Conservation (phyloP, 2,888 invertebrate genomes). For the Falcaria lacertinaria region DNA sequence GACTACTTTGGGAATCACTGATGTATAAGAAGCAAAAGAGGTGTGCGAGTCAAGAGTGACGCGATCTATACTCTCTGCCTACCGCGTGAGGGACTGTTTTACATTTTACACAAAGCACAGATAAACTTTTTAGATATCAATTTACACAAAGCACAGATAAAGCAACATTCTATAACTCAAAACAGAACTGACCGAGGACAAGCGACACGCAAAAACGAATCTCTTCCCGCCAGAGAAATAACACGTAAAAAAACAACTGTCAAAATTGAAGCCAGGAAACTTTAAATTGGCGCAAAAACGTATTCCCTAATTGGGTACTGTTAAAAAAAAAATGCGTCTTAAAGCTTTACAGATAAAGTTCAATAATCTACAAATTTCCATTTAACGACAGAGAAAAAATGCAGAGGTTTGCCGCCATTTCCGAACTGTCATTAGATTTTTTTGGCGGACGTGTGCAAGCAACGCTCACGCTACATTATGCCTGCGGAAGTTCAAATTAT, state of each 20-base stretch:
- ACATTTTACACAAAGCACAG: no score
- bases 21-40: no score
- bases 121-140: no score
- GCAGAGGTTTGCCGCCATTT: background rate
- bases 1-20: no score
- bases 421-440: background rate
- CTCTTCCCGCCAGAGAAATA: no score
- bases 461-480: background rate
- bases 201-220: no score
- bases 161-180: no score
- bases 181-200: no score
- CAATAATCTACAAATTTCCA: background rate
- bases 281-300: conserved; percentile 1
- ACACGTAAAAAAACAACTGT: background rate
- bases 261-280: conserved; percentile 1
- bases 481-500: background rate
- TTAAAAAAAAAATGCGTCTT: background rate
- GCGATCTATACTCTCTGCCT: no score
- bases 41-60: no score
- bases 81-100: no score
- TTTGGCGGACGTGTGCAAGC: background rate
- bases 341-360: background rate
- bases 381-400: background rate
- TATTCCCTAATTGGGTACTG: background rate
- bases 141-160: no score